phyloP scores from a whole-genome alignment of 2,888 invertebrate genomes.

The Erpobdella octoculata region DNA sequence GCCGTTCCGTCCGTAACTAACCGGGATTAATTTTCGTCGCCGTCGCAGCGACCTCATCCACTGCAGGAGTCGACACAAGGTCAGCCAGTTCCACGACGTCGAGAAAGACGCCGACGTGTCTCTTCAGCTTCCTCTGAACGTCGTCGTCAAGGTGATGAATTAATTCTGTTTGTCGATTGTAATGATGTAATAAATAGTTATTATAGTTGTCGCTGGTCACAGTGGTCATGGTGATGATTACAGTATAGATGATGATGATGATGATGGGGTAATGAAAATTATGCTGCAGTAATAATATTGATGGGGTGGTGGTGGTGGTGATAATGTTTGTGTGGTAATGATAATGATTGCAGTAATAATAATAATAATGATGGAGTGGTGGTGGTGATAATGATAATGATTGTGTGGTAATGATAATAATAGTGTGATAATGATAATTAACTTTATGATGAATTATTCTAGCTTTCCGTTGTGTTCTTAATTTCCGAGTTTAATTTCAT shows the following conservation, averaged over 20 bases:
- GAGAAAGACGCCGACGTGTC: neutral
- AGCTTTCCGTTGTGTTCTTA: neutral
- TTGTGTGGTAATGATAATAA: neutral
- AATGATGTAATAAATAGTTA: neutral
- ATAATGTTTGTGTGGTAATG: neutral
- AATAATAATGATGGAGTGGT: too few species aligned
- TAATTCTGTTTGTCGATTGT: neutral
- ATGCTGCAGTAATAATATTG: neutral
- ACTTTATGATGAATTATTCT: neutral
- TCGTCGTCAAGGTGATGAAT: neutral
- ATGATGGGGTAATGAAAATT: too few species aligned
- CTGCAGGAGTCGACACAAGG: slow-evolving; percentile 6
- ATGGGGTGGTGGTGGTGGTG: neutral
- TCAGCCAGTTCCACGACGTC: slow-evolving; percentile 3
- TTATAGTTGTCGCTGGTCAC: neutral
- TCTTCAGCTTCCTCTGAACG: neutral
- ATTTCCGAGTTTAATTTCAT: neutral
- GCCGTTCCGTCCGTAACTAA: too few species aligned
- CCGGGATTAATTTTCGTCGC: too few species aligned
- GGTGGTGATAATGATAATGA: too few species aligned
- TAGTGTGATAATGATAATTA: neutral
- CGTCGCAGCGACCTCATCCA: neutral
- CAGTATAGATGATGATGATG: too few species aligned
- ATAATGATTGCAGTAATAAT: neutral
- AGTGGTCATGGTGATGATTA: too few species aligned